Percentiles rank a stretch among this genome's conserved stretches.
Evolutionary conservation across 1,140 invertebrate genomes (phyloP).

Genomic region (Telenomus remus): DNA sequence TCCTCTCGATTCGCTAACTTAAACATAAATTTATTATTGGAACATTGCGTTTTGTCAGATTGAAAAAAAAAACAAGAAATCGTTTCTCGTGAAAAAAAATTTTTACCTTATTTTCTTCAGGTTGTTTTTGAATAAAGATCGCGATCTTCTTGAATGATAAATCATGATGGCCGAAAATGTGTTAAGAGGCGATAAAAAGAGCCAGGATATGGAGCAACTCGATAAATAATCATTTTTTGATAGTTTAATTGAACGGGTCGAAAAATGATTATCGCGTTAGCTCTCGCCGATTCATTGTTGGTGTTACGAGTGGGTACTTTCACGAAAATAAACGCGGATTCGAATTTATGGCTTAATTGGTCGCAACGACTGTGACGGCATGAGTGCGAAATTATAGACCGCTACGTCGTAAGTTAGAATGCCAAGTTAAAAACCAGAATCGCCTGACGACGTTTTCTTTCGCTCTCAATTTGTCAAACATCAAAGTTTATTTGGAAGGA

Average conservation of each 20-base stretch:
- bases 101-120: no score
- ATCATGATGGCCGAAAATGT: constrained; percentile 21
- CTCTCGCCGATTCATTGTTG: constrained; percentile 41
- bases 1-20: background rate
- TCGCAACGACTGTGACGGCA: constrained; percentile 46
- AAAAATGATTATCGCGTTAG: constrained; percentile 49
- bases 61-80: no score
- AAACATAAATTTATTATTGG: background rate
- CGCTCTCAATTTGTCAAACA: background rate
- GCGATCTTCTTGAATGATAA: constrained; percentile 3
- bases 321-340: constrained; percentile 49
- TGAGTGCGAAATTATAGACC: constrained; percentile 48
- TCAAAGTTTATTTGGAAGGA: no score
- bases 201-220: constrained; percentile 32
- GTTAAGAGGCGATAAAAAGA: constrained; percentile 23
- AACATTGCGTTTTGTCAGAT: no score
- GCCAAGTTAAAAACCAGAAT: constrained; percentile 37
- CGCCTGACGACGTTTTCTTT: constrained; percentile 39
- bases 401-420: constrained; percentile 22
- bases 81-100: no score
- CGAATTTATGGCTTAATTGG: constrained; percentile 57
- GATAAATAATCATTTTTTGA: constrained; percentile 51
- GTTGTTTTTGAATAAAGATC: no score
- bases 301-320: constrained; percentile 28
- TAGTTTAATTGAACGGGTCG: constrained; percentile 48